A percentile compares a stretch with the other conserved stretches of the same genome.
Evolutionary conservation across 1,140 invertebrate species (phyloP).

Genomic region (Scaptomyza graminum): DNA sequence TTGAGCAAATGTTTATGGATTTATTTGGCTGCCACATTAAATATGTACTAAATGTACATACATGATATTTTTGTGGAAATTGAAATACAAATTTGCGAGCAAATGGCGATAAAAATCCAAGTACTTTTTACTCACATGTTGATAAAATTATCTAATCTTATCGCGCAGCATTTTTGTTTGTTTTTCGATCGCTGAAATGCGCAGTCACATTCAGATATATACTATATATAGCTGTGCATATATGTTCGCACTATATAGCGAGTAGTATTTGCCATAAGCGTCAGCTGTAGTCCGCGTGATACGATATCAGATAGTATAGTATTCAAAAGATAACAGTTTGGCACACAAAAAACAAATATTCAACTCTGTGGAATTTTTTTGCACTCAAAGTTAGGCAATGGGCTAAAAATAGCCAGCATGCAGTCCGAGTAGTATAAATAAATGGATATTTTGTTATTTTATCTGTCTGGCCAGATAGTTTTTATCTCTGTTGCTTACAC

Average conservation of each 20-base stretch:
- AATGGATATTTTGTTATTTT: constrained; percentile 20
- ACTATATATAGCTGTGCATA: constrained; percentile 1
- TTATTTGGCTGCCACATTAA: neutral
- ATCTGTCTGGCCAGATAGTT: constrained; percentile 10
- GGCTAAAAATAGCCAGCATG: constrained; percentile 26
- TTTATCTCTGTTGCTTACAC: constrained; percentile 15
- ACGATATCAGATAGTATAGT: constrained; percentile 28
- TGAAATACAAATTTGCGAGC: constrained; percentile 6
- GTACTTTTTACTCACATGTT: constrained; percentile 18
- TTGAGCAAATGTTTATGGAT: constrained; percentile 39
- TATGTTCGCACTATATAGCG: neutral
- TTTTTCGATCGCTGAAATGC: constrained; percentile 26
- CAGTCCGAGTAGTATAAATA: constrained; percentile 13
- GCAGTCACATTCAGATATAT: constrained; percentile 4
- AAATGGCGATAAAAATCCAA: no score
- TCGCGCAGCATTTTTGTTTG: constrained; percentile 41
- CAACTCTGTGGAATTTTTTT: constrained; percentile 21
- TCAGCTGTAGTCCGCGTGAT: constrained; percentile 36
- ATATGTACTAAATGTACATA: neutral
- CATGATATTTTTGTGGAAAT: constrained; percentile 10
- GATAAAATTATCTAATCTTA: constrained; percentile 44
- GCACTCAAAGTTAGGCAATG: constrained; percentile 17
- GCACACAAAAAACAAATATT: neutral
- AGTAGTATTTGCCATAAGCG: constrained; percentile 18
- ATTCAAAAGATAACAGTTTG: constrained; percentile 16